A percentile compares a stretch with the other conserved stretches of the same genome.
phyloP scores from a whole-genome alignment of 2,113 vertebrate genomes.

The Phylloscopus trochilus region DNA sequence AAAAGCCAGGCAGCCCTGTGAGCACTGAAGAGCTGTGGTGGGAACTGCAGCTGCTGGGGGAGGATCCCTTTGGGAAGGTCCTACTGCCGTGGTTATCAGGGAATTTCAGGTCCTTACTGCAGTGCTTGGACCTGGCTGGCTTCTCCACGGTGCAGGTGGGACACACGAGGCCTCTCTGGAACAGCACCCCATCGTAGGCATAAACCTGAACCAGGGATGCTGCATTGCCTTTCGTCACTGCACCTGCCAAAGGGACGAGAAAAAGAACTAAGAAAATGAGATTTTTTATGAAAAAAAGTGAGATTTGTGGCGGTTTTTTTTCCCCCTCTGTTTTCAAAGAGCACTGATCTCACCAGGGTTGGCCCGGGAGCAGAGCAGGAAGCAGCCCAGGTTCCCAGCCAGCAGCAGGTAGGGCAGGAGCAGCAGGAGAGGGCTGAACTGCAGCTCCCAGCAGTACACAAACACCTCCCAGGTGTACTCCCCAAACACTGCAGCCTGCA shows the following conservation, averaged over 20 bases:
- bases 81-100: fast-evolving
- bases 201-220: constrained; percentile 74
- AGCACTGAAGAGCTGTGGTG: background rate
- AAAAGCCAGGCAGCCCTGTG: background rate
- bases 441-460: constrained; percentile 86
- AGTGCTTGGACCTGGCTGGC: constrained; percentile 94
- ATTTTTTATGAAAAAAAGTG: no score
- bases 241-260: constrained; percentile 70
- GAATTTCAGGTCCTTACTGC: constrained; percentile 75
- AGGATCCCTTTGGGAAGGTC: background rate
- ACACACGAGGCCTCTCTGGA: constrained; percentile 77
- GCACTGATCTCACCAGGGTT: constrained; percentile 82
- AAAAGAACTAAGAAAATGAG: fast-evolving
- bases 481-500: constrained; percentile 83
- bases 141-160: constrained; percentile 83
- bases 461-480: constrained; percentile 91
- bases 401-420: constrained; percentile 87
- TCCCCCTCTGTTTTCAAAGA: background rate
- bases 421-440: constrained; percentile 71
- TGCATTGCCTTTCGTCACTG: constrained; percentile 82
- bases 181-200: constrained; percentile 82
- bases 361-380: constrained; percentile 81
- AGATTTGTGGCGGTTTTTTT: background rate
- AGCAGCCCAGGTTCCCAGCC: constrained; percentile 75
- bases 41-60: background rate